Percentiles rank a stretch among this genome's conserved stretches.
Evolutionary conservation across 92 coral and sea anemone genomes (phyloP).

Genomic region (Diadumene lineata): DNA sequence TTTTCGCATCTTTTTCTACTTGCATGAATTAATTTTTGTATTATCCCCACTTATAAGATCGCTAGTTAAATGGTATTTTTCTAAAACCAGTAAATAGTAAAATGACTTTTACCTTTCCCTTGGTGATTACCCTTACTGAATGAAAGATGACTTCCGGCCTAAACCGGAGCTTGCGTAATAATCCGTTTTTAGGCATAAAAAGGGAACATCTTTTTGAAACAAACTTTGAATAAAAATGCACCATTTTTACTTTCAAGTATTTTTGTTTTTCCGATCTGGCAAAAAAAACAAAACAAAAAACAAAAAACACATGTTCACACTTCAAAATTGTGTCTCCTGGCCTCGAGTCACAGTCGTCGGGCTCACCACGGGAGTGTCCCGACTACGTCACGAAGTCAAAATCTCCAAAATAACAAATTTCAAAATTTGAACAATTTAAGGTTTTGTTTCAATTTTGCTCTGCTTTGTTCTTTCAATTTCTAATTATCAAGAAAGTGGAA

Average conservation of each 20-base stretch:
- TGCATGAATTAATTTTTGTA: too few species aligned
- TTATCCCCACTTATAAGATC: too few species aligned
- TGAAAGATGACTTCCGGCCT: neutral
- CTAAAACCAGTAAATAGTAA: neutral
- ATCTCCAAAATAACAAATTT: neutral
- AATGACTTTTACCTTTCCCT: neutral
- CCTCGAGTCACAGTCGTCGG: constrained; percentile 1
- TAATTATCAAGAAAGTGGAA: neutral
- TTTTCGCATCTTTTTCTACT: too few species aligned
- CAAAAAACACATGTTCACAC: neutral
- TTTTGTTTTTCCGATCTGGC: neutral
- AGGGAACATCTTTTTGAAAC: neutral
- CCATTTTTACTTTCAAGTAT: neutral
- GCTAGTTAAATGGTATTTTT: too few species aligned
- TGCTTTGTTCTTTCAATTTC: too few species aligned
- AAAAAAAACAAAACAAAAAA: too few species aligned
- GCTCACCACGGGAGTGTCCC: constrained; percentile 43
- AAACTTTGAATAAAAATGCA: too few species aligned
- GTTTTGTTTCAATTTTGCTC: too few species aligned
- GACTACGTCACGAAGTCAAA: constrained; percentile 33
- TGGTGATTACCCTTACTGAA: neutral
- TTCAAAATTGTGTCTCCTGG: constrained; percentile 4
- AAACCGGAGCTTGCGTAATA: neutral
- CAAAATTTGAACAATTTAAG: too few species aligned
- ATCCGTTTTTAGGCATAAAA: neutral